These are phyloP conservation scores for Entelurus aequoreus DNA, from an alignment of 2,113 vertebrate species.

Conservation along the genomic window DNA sequence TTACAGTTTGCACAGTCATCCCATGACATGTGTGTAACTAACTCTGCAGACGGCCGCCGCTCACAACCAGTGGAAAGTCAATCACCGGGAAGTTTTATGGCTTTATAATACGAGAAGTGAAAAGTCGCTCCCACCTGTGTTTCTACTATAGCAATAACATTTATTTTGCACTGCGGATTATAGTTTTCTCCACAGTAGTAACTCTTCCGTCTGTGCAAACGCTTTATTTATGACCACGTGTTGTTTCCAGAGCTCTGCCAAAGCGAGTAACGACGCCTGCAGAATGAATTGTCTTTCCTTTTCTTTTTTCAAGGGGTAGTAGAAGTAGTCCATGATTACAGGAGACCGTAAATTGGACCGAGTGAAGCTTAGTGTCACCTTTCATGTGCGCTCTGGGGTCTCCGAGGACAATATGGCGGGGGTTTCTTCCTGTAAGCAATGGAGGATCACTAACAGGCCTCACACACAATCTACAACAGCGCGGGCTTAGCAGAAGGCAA, in stretches of 20 bases:
- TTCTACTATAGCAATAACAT: constrained; percentile 4
- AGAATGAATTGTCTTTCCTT: background rate
- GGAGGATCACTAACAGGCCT: constrained; percentile 48
- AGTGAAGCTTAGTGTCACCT: background rate
- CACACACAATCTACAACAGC: too few relatives aligned
- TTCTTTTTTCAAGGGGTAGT: background rate
- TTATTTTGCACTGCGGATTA: background rate
- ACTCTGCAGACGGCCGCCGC: constrained; percentile 16
- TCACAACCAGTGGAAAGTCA: background rate
- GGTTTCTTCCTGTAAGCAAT: constrained; percentile 46
- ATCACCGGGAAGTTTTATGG: background rate
- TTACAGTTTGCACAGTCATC: constrained; percentile 4
- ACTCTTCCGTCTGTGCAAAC: constrained; percentile 1
- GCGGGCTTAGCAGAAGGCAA: constrained; percentile 31
- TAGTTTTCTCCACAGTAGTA: background rate
- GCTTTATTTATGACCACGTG: constrained; percentile 4
- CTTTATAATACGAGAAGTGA: constrained; percentile 6
- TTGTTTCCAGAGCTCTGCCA: constrained; percentile 3
- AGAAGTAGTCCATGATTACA: background rate
- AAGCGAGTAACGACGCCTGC: background rate
- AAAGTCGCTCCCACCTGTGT: background rate
- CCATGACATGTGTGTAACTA: constrained; percentile 18
- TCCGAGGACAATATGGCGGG: constrained; percentile 14
- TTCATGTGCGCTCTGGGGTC: constrained; percentile 4
- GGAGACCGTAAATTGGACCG: background rate